Percentiles rank a stretch among this genome's conserved stretches.
Conservation (phyloP, 2,113 vertebrate species). For the Dinomys branickii region DNA sequence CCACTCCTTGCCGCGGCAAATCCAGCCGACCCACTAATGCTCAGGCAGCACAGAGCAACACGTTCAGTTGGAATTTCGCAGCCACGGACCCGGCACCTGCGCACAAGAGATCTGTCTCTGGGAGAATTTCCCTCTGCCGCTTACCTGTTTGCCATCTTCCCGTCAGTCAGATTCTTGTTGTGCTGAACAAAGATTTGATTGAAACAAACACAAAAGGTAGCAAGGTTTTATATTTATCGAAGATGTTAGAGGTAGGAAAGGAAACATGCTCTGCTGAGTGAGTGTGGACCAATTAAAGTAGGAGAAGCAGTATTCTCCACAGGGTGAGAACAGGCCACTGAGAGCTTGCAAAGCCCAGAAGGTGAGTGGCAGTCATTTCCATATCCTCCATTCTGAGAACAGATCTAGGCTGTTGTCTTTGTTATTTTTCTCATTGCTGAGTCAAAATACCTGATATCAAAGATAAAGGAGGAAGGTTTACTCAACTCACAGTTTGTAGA, state of each 20-base stretch:
- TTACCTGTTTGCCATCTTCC: too few relatives aligned
- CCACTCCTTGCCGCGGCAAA: too few relatives aligned
- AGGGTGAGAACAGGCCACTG: background rate
- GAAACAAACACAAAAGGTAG: background rate
- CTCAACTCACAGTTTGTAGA: too few relatives aligned
- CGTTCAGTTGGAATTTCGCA: too few relatives aligned
- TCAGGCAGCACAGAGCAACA: too few relatives aligned
- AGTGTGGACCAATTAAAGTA: background rate
- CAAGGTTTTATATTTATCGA: background rate
- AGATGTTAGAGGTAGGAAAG: background rate
- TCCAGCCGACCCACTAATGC: too few relatives aligned
- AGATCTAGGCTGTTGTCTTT: background rate
- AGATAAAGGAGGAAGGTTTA: too few relatives aligned
- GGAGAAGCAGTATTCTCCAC: background rate
- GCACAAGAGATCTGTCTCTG: too few relatives aligned
- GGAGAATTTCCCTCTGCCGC: too few relatives aligned
- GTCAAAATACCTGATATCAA: background rate
- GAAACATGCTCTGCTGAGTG: background rate
- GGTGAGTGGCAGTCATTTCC: background rate
- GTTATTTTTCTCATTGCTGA: background rate
- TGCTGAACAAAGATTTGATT: background rate
- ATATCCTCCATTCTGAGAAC: background rate
- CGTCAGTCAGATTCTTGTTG: too few relatives aligned
- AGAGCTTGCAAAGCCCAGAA: background rate
- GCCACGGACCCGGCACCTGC: too few relatives aligned